phyloP scores from a whole-genome alignment of 2,113 vertebrate genomes.

The Phylloscopus whistleri region DNA sequence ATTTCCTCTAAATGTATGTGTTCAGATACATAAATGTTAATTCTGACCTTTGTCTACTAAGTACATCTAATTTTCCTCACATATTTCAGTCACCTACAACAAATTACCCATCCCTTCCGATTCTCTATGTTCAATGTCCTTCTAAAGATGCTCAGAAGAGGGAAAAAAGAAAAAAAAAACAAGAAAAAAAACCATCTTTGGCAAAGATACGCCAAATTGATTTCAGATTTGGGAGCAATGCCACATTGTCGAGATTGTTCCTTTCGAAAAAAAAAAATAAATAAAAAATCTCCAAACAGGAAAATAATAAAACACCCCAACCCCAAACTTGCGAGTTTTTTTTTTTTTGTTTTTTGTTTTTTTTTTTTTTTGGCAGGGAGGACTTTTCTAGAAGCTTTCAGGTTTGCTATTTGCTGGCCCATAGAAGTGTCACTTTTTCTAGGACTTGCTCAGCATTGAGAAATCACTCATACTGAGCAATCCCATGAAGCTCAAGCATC shows the following conservation, averaged over 20 bases:
- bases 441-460: not conserved
- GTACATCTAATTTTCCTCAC: constrained; percentile 31
- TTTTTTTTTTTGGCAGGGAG: not conserved
- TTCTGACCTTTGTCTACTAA: constrained; percentile 61
- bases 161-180: not conserved
- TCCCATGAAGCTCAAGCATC: not conserved
- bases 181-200: not conserved
- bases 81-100: constrained; percentile 30
- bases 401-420: not conserved
- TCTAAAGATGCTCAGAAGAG: not conserved
- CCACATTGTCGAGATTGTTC: not conserved
- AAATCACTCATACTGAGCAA: not conserved
- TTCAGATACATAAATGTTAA: constrained; percentile 59
- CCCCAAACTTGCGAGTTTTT: not conserved
- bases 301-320: not conserved
- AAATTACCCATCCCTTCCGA: not conserved
- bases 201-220: not conserved
- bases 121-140: not conserved
- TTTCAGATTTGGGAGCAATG: not conserved
- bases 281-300: not conserved
- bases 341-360: too few relatives aligned
- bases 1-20: constrained; percentile 31
- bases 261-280: not conserved
- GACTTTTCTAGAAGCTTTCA: not conserved
- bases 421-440: not conserved